Evolutionary conservation across 2,888 invertebrate species (phyloP).

Genomic region (Brenthis daphne): DNA sequence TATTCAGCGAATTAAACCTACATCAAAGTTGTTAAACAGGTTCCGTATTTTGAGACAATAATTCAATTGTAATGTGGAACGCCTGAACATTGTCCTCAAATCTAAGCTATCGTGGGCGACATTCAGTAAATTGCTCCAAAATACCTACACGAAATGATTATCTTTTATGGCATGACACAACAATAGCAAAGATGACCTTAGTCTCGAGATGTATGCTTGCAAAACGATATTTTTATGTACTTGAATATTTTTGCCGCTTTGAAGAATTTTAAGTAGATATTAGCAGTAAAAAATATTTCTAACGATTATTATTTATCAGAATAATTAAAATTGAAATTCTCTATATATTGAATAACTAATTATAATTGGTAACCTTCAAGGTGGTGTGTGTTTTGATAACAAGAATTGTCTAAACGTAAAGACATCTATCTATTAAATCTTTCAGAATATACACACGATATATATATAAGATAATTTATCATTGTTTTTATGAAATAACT

Average conservation of each 20-base stretch:
- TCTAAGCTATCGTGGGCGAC: slow-evolving; percentile 56
- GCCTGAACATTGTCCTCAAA: slow-evolving; percentile 39
- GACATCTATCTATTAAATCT: slow-evolving; percentile 50
- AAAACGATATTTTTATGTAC: slow-evolving; percentile 41
- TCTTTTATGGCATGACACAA: slow-evolving; percentile 72
- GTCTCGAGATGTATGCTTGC: slow-evolving; percentile 57
- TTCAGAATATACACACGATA: slow-evolving; percentile 45
- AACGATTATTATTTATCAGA: too few relatives aligned
- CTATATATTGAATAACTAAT: too few relatives aligned
- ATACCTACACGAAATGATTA: slow-evolving; percentile 68
- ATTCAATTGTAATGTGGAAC: slow-evolving; percentile 35
- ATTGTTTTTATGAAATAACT: too few relatives aligned
- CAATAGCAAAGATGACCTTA: slow-evolving; percentile 75
- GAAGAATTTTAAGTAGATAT: too few relatives aligned
- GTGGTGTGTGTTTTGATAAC: slow-evolving; percentile 53
- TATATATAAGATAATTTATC: slow-evolving; percentile 33
- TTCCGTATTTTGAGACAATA: slow-evolving; percentile 28
- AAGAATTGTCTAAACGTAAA: slow-evolving; percentile 21
- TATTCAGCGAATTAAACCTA: slow-evolving; percentile 22
- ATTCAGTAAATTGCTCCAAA: slow-evolving; percentile 69
- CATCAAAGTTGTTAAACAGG: slow-evolving; percentile 29
- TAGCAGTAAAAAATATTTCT: too few relatives aligned
- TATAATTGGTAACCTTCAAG: slow-evolving; percentile 40
- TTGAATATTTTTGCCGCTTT: not conserved
- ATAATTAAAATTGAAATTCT: too few relatives aligned